Evolutionary conservation across 30 jellyfish, hydroid and myxozoan genomes (phyloP).

Genomic region (Chrysaora quinquecirrha): DNA sequence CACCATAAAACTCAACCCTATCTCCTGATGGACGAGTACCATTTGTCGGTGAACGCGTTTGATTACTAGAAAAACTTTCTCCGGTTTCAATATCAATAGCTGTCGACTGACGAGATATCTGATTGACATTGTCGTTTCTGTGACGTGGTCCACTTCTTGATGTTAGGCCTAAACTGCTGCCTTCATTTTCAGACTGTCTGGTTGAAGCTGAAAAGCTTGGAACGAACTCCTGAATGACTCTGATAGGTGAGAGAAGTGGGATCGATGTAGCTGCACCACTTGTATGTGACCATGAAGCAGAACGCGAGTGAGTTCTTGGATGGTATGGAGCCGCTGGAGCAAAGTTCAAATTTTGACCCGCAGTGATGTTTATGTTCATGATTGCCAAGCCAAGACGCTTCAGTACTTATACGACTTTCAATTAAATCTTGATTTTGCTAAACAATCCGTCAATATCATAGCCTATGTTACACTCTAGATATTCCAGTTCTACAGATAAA

Average conservation of each 20-base stretch:
- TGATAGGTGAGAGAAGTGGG: slow-evolving; percentile 84
- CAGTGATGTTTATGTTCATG: slow-evolving; percentile 42
- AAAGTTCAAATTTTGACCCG: slow-evolving; percentile 31
- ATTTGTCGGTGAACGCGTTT: slow-evolving; percentile 57
- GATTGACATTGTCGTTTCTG: slow-evolving; percentile 23
- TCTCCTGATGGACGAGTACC: slow-evolving; percentile 64
- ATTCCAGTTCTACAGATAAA: no score
- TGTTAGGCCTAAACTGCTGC: slow-evolving; percentile 26
- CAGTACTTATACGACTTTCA: no score
- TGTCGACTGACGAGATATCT: slow-evolving; percentile 68
- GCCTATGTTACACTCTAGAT: no score
- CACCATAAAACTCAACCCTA: slow-evolving; percentile 84
- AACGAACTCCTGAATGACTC: slow-evolving; percentile 86
- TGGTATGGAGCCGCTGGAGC: slow-evolving; percentile 42
- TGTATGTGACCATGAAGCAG: slow-evolving; percentile 92
- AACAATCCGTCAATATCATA: no score
- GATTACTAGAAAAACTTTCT: slow-evolving; percentile 39
- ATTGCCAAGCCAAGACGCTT: no score
- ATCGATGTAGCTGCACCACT: slow-evolving; percentile 65
- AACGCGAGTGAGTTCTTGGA: slow-evolving; percentile 81
- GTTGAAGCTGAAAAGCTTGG: slow-evolving; percentile 66
- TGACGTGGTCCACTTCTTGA: slow-evolving; percentile 58
- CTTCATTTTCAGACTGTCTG: slow-evolving; percentile 41
- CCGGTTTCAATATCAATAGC: slow-evolving; percentile 77
- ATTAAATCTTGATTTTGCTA: no score